phyloP scores from a whole-genome alignment of 1,140 invertebrate genomes.

The Rhyacophila brunnea region DNA sequence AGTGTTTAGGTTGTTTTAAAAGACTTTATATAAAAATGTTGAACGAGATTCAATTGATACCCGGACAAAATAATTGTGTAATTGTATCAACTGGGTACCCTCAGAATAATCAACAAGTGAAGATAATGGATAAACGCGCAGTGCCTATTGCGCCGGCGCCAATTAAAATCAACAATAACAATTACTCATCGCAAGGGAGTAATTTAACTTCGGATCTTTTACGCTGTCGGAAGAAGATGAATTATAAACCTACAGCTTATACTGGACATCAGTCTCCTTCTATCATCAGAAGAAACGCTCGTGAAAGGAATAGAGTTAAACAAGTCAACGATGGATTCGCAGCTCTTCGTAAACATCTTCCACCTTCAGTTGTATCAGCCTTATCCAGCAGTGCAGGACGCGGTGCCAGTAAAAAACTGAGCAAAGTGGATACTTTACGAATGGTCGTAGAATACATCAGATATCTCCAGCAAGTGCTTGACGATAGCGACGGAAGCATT shows the following conservation, averaged over 20 bases:
- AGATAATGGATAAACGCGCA: slow-evolving; percentile 47
- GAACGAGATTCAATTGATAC: slow-evolving; percentile 54
- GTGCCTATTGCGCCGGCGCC: slow-evolving; percentile 56
- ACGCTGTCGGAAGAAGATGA: slow-evolving; percentile 71
- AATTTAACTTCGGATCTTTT: slow-evolving; percentile 45
- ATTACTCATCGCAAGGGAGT: slow-evolving; percentile 35
- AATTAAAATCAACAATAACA: slow-evolving; percentile 52
- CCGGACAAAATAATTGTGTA: slow-evolving; percentile 57
- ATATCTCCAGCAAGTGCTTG: slow-evolving; percentile 79
- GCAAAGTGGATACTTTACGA: slow-evolving; percentile 92
- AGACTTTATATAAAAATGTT: slow-evolving; percentile 42
- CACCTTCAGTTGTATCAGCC: slow-evolving; percentile 71
- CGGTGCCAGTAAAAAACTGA: slow-evolving; percentile 82
- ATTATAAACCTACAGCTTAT: slow-evolving; percentile 63
- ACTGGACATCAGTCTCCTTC: slow-evolving; percentile 71
- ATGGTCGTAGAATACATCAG: slow-evolving; percentile 95
- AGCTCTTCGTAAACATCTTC: slow-evolving; percentile 82
- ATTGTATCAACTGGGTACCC: slow-evolving; percentile 54
- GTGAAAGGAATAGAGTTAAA: slow-evolving; percentile 92
- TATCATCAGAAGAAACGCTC: slow-evolving; percentile 86
- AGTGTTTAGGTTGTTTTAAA: neutral
- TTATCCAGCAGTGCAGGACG: slow-evolving; percentile 65
- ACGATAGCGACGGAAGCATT: slow-evolving; percentile 58
- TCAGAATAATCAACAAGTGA: slow-evolving; percentile 41
- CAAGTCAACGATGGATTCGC: slow-evolving; percentile 94